Evolutionary conservation across 2,113 vertebrate genomes (phyloP).

Genomic region (Psittacula cyanocephala): DNA sequence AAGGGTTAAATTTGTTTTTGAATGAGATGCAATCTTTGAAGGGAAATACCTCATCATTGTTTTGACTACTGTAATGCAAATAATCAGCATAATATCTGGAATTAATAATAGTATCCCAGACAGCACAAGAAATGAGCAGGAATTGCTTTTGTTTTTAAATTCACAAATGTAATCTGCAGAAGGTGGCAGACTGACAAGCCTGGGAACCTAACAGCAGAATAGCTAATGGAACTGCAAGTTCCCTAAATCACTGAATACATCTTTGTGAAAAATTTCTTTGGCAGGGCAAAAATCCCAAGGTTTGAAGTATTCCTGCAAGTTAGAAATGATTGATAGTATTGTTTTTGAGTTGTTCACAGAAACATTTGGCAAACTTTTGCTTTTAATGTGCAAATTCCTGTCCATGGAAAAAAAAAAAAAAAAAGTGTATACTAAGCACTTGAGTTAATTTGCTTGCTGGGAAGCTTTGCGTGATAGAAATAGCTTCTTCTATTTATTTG

Average conservation of each 20-base stretch:
- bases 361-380: background rate
- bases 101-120: conserved; percentile 53
- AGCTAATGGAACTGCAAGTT: conserved; percentile 7
- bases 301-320: background rate
- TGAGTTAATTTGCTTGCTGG: background rate
- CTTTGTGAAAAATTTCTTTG: conserved; percentile 26
- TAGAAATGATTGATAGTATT: background rate
- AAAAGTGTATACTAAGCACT: background rate
- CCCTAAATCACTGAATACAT: background rate
- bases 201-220: background rate
- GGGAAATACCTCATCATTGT: conserved; percentile 60
- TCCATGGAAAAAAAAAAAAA: background rate
- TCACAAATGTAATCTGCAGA: conserved; percentile 32
- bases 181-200: conserved; percentile 20
- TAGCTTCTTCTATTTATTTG: background rate
- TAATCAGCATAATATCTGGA: conserved; percentile 62
- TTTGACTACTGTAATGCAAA: conserved; percentile 60
- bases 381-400: conserved; percentile 3
- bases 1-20: conserved; percentile 50
- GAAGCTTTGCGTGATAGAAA: background rate
- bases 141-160: conserved; percentile 48
- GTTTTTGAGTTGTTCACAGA: background rate
- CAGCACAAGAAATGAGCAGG: conserved; percentile 23
- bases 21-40: conserved; percentile 40
- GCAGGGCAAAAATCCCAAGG: background rate